A percentile compares a stretch with the other conserved stretches of the same genome.
Evolutionary conservation across 2,113 vertebrate species (phyloP).

Genomic region (Lethenteron camtschaticum): DNA sequence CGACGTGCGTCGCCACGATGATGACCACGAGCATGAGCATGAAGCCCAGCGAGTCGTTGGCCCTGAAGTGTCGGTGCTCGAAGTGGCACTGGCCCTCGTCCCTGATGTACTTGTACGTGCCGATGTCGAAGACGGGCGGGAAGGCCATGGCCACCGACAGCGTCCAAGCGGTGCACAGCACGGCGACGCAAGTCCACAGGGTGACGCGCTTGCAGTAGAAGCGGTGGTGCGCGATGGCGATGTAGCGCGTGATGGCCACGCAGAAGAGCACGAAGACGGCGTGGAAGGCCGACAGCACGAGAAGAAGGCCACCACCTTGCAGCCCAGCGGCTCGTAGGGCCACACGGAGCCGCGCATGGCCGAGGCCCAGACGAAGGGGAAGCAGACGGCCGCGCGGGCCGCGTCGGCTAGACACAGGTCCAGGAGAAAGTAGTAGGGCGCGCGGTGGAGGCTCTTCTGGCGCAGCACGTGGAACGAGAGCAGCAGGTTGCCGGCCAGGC

Average conservation of each 20-base stretch:
- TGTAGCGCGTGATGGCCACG: constrained; percentile 76
- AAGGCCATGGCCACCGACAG: constrained; percentile 80
- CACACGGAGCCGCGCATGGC: constrained; percentile 49
- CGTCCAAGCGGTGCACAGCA: constrained; percentile 80
- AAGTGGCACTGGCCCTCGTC: constrained; percentile 83
- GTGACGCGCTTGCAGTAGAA: constrained; percentile 86
- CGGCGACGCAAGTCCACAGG: constrained; percentile 57
- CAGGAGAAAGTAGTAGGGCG: constrained; percentile 76
- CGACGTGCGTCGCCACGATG: constrained; percentile 60
- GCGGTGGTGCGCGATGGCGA: constrained; percentile 85
- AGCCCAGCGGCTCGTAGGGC: constrained; percentile 47
- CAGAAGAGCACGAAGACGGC: constrained; percentile 78
- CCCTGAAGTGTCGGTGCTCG: constrained; percentile 72
- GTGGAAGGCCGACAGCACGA: constrained; percentile 81
- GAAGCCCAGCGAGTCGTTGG: constrained; percentile 77
- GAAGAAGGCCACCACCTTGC: constrained; percentile 69
- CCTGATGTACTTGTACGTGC: constrained; percentile 60
- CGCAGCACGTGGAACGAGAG: constrained; percentile 59
- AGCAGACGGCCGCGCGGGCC: constrained; percentile 60
- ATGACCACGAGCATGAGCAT: constrained; percentile 68
- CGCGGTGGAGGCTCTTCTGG: constrained; percentile 57
- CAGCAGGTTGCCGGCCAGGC: constrained; percentile 59
- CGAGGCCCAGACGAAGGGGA: constrained; percentile 73
- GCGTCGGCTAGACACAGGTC: constrained; percentile 74
- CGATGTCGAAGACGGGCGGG: constrained; percentile 69